Evolutionary conservation across 1,140 invertebrate genomes (phyloP), one percentile per base, ranked within the genome.

Genomic region (Trachelipus rathkii): DNA sequence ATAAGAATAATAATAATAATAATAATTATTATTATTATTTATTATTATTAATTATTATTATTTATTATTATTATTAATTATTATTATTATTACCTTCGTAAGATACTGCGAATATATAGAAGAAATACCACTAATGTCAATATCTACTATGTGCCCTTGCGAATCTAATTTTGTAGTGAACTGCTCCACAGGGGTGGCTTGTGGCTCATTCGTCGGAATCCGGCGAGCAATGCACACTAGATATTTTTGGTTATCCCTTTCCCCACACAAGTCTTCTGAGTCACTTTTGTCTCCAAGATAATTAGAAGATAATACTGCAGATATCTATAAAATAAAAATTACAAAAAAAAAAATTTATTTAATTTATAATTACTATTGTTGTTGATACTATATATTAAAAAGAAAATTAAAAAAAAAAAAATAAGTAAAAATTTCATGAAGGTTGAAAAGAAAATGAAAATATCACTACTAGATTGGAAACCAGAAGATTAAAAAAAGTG

Each of bases 161-260:
- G 89, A 87, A 86, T 96, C 94, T 84, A 97, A 88, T 87, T 94
- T 94, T 83, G 96, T 93, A 82, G 94, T 93, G 86, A 97, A 95
- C 85, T 95, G 93, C 85, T 95, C 93, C 81, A 93, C 88, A 82
- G 87, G 86, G 83, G 89, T 85, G 82, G 89, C 86, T 82, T 89
- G 87, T 81, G 90, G 89, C 83, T 94, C 92, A 84, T 97, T 94
- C 79, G 90, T 88, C 78, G 92, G 90, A 82, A 95, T 91, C 84
- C 94, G 88, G 83, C 93, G 88, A 84, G 91, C 92, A 60, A 93
- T 90, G 87, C 93, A 95, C 86, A 95, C 88, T 78, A 93, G 86
- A 84, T 89, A 89, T 77, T 88, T 88, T 83, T 88, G 88, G 79
- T 85, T 84, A 81, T 89, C 89, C 76, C 86, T 85, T 53, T 85